Evolutionary conservation across 2,797 vertebrate genomes (phyloP).

Genomic region (Eulemur albifrons): DNA sequence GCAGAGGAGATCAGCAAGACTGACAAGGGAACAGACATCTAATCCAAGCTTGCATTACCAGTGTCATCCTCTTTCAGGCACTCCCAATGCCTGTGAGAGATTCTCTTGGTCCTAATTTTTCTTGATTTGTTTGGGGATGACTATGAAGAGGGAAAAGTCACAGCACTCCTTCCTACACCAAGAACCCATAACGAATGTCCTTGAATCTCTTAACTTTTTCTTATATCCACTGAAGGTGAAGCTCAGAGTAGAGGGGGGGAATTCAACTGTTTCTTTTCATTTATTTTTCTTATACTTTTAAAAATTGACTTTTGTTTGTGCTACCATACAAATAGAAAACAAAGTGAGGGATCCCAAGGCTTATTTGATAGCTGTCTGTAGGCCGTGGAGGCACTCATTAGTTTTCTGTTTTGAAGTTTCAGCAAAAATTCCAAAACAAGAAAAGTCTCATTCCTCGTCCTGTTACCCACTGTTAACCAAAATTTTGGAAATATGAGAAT

Average conservation of each 20-base stretch:
- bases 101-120: not conserved
- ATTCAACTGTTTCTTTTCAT: not conserved
- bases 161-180: not conserved
- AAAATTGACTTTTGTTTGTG: not conserved
- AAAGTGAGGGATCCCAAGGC: not conserved
- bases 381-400: not conserved
- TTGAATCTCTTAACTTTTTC: not conserved
- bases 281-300: not conserved
- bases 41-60: not conserved
- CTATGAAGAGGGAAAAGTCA: not conserved
- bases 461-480: not conserved
- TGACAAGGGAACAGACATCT: not conserved
- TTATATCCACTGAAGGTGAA: not conserved
- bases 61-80: not conserved
- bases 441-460: not conserved
- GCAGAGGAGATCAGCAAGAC: not conserved
- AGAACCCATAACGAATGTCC: not conserved
- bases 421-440: conserved; percentile 16
- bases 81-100: not conserved
- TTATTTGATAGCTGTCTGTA: not conserved
- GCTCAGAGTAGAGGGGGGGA: not conserved
- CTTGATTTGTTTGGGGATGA: not conserved
- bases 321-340: not conserved
- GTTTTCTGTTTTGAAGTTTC: not conserved
- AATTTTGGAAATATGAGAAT: not conserved